Base-by-base conservation (phyloP, 1,140 invertebrate genomes). In the Eubasilissa regina region DNA sequence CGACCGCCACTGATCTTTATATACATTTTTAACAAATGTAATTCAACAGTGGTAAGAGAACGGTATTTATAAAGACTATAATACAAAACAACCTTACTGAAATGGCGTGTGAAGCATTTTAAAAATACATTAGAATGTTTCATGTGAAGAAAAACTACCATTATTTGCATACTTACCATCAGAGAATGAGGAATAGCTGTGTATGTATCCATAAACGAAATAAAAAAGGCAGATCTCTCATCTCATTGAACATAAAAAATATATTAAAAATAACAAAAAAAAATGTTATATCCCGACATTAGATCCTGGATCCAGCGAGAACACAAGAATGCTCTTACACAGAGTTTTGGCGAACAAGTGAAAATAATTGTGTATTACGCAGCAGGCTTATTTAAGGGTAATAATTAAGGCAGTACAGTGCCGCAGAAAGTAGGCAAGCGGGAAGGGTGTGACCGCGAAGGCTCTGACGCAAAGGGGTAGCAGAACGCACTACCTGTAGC, bases 231-330 rank as follows among this genome's bases (percentile, higher is more conserved):
- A 56, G 9, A 56, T 56, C 15, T 56, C 19, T 6, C n/a, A 8
- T 19, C 15, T 56, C 15, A 8, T 56, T 56, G 7, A 56, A 56
- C 19, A 56, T 56, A 56, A 19, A 56, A 56, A 56, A 56, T 56
- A 17, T 56, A 19, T 17, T 19, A 56, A 15, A 56, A 15, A 19
- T n/a, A 56, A 17, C 11, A 13, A 56, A 56, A 56, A 17, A 19
- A 15, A 17, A 19, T 56, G 19, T 56, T 17, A 56, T 56, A 6
- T 9, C 8, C 53, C 53, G 15, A 19, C 15, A 56, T 56, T 1
- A 15, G n/a, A 6, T 19, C 53, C 15, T 56, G 19, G 9, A 17
- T 13, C 13, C n/a, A 19, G 13, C 0, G 51, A 56, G 53, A 35
- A 56, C 53, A 56, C 53, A 19, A 56, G 0, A 56, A 56, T 17